Evolutionary conservation across 2,113 vertebrate genomes (phyloP), one percentile per base, ranked within the genome.

Genomic region (Amblyornis subalaris): DNA sequence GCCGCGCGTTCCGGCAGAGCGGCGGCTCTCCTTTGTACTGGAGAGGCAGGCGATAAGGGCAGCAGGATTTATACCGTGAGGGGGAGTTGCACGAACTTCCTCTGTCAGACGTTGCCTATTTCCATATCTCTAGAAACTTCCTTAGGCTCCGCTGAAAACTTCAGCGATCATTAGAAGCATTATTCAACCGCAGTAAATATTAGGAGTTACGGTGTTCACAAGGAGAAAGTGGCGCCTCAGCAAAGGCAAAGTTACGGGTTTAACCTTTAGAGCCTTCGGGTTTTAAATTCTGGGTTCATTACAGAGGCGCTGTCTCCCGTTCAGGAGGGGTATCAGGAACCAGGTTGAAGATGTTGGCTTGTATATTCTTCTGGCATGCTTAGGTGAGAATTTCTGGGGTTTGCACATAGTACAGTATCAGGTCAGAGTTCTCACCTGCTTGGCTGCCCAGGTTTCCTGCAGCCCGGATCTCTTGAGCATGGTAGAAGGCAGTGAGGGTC

Each of bases 121-220:
- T 89, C 87, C 73, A 36, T 70, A 31, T 69, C 66, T 96, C 92
- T 91, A 91, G 95, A 94, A 95, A 82, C 58, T 95, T 96, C 92
- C 60, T 14, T 7, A 17, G 40, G 10, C 47, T 65, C 18, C 6
- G 20, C 42, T 26, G 3, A n/a, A 70, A 71, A 29, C 31, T 67
- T 54, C 0, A 23, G 5, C 35, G 3, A 2, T 79, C 50, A 0
- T 42, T 23, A 7, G 73, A 10, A 57, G 40, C 9, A 0, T 7
- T 53, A 12, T 31, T 38, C 40, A 45, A 3, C 31, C 5, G 1
- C 23, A 2, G 38, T 12, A 35, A n/a, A 24, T 54, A 42, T 12
- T 38, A 15, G 21, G 23, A 12, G 12, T 51, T 58, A 3, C 0
- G 0, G 7, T 9, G 28, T 45, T 64, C 0, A 0, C 42, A 48